These are phyloP conservation scores for Drosophila helvetica DNA, from an alignment of 2,888 invertebrate genomes.

Conservation along the genomic window DNA sequence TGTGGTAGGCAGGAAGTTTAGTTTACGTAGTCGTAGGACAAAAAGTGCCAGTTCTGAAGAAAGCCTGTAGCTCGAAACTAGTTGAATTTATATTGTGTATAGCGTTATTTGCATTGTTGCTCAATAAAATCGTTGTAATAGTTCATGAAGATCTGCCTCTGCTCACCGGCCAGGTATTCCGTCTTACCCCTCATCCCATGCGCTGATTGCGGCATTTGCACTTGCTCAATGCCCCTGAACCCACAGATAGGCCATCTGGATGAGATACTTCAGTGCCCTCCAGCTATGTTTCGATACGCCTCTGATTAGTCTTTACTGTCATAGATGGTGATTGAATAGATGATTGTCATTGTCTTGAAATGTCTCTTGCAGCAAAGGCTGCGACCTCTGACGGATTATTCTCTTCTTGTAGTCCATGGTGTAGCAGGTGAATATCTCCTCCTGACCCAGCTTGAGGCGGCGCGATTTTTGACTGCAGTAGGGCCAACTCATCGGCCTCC, in stretches of 20 bases:
- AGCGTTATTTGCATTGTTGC: conserved; percentile 50
- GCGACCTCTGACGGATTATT: conserved; percentile 86
- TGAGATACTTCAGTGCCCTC: conserved; percentile 57
- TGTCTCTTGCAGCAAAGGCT: conserved; percentile 84
- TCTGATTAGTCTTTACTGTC: conserved; percentile 64
- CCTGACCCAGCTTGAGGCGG: conserved; percentile 74
- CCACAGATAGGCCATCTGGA: conserved; percentile 62
- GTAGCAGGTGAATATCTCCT: conserved; percentile 94
- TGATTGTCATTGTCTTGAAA: not conserved
- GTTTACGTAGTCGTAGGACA: conserved; percentile 26
- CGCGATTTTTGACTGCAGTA: too few relatives aligned
- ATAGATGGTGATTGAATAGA: too few relatives aligned
- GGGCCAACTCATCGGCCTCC: too few relatives aligned
- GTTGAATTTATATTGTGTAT: conserved; percentile 40
- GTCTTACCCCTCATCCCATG: conserved; percentile 46
- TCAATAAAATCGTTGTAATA: conserved; percentile 80
- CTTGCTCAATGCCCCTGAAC: conserved; percentile 66
- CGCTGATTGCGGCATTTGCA: conserved; percentile 22
- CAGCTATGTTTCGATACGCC: conserved; percentile 45
- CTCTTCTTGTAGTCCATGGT: conserved; percentile 90
- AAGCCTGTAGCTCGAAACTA: conserved; percentile 49
- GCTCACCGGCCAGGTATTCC: conserved; percentile 54
- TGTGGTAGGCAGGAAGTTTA: conserved; percentile 5
- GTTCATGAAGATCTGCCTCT: conserved; percentile 61
- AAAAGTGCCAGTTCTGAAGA: conserved; percentile 58